These are phyloP conservation scores for Orthonyx spaldingii DNA, from an alignment of 2,113 vertebrate species.

Conservation along the genomic window DNA sequence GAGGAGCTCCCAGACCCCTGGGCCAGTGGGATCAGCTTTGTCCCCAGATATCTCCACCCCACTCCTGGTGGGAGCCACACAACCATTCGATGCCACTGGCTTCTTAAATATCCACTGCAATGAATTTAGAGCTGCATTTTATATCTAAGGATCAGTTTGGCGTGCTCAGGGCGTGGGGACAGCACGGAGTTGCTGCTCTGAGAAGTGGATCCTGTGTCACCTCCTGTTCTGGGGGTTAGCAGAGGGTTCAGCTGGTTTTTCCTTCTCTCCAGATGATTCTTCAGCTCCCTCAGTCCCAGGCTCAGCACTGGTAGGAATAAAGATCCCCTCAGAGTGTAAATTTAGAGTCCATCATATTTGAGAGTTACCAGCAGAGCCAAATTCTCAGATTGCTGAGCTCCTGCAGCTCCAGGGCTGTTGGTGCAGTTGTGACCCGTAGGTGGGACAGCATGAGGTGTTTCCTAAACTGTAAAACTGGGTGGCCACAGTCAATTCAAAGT, in stretches of 20 bases:
- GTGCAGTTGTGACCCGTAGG: background rate
- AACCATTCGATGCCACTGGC: accelerated
- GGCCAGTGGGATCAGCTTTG: background rate
- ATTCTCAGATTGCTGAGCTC: background rate
- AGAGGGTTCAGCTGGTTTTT: background rate
- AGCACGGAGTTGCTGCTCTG: background rate
- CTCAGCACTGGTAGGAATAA: background rate
- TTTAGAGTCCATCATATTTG: background rate
- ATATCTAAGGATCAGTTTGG: accelerated
- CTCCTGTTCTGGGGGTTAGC: background rate
- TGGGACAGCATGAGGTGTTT: background rate
- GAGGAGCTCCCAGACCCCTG: accelerated
- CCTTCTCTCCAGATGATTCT: background rate
- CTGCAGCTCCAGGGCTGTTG: background rate
- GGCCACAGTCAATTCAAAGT: slow-evolving; percentile 37
- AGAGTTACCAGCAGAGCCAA: background rate
- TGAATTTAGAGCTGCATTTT: background rate
- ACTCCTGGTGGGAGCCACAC: background rate
- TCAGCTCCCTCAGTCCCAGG: background rate
- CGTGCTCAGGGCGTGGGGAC: background rate
- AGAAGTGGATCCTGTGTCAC: background rate
- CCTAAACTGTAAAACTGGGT: slow-evolving; percentile 19
- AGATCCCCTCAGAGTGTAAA: background rate
- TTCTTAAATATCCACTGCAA: background rate
- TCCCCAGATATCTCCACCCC: background rate